A percentile compares a stretch with the other conserved stretches of the same genome.
Evolutionary conservation across 2,797 vertebrate genomes (phyloP).

Genomic region (Leptatherina wallacei): DNA sequence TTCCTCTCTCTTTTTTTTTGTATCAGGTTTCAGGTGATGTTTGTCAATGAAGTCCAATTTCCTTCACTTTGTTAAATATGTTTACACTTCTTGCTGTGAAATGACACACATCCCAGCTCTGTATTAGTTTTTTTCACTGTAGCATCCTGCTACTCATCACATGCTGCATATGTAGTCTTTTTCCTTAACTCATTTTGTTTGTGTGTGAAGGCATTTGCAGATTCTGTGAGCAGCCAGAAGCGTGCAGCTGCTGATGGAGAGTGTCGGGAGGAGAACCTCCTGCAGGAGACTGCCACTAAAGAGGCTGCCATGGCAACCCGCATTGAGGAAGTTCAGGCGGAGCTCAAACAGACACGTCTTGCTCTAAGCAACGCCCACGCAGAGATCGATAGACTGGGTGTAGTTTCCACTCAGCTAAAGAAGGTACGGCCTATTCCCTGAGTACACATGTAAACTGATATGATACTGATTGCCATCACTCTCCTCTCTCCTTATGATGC

Average conservation of each 20-base stretch:
- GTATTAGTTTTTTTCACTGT: neutral
- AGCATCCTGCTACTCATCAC: neutral
- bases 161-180: neutral
- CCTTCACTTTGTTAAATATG: constrained; percentile 6
- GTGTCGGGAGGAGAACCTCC: constrained; percentile 85
- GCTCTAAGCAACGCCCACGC: constrained; percentile 80
- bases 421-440: constrained; percentile 75
- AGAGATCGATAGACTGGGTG: constrained; percentile 83
- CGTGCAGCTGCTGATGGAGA: constrained; percentile 88
- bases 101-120: neutral
- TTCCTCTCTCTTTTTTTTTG: constrained; percentile 2
- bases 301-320: constrained; percentile 86
- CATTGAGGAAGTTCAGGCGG: constrained; percentile 85
- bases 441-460: neutral
- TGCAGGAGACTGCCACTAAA: constrained; percentile 87
- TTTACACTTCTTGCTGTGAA: constrained; percentile 4
- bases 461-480: neutral
- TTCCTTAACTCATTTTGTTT: constrained; percentile 30
- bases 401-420: constrained; percentile 79
- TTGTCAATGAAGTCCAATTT: constrained; percentile 18
- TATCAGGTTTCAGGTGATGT: constrained; percentile 13
- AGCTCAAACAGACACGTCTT: constrained; percentile 83
- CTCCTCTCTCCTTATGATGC: neutral
- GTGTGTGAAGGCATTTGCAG: constrained; percentile 83
- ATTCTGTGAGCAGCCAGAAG: constrained; percentile 87